Conservation (phyloP, 2,888 invertebrate genomes). For the Agrotis clavis region DNA sequence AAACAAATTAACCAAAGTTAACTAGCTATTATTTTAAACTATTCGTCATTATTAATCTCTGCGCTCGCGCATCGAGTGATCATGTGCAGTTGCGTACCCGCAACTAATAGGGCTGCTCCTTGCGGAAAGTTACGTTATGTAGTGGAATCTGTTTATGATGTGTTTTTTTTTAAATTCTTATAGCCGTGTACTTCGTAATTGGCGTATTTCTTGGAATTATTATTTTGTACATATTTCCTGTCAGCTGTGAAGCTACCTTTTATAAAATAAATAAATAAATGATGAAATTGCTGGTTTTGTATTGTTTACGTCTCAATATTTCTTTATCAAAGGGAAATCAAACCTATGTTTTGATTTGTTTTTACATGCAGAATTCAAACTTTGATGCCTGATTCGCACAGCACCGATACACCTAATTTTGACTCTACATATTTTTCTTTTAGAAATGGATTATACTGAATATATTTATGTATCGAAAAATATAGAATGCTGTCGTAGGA, state of each 20-base stretch:
- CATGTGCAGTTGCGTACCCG: constrained; percentile 49
- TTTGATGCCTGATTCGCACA: background rate
- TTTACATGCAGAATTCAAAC: background rate
- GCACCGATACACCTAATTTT: background rate
- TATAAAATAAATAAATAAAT: no score
- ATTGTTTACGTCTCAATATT: background rate
- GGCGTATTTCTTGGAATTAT: no score
- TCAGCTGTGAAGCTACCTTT: no score
- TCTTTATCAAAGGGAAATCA: background rate
- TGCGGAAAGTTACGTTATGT: background rate
- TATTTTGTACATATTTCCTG: no score
- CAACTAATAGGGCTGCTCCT: constrained; percentile 50
- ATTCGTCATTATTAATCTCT: constrained; percentile 76
- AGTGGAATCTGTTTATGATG: background rate
- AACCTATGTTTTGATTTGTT: background rate
- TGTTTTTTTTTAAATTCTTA: no score
- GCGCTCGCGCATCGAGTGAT: constrained; percentile 63
- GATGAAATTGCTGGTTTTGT: background rate
- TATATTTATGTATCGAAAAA: no score
- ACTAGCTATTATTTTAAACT: constrained; percentile 66
- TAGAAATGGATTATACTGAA: no score
- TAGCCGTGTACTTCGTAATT: no score
- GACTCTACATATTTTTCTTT: no score
- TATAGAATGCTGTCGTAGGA: no score
- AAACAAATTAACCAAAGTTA: constrained; percentile 62